Conservation (phyloP, 2,797 vertebrate species). For the Sebastes flavidus region DNA sequence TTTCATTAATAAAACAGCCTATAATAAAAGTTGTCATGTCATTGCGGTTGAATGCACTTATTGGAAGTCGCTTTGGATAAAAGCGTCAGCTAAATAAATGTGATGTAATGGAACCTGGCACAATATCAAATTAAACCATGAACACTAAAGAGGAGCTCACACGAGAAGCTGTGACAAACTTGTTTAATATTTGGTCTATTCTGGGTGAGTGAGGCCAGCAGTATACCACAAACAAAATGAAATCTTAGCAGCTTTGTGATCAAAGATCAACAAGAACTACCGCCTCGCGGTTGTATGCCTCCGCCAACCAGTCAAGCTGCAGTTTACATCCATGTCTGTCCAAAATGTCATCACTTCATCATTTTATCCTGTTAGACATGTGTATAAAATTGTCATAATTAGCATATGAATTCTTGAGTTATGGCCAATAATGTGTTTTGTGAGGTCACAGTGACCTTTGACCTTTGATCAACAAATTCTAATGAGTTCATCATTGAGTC, state of each 20-base stretch:
- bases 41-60: background rate
- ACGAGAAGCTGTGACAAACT: background rate
- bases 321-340: too few relatives aligned
- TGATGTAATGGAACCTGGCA: background rate
- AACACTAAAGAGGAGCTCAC: background rate
- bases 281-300: too few relatives aligned
- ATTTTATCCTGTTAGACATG: too few relatives aligned
- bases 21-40: conserved; percentile 34
- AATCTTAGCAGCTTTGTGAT: background rate
- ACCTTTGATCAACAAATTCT: too few relatives aligned
- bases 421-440: too few relatives aligned
- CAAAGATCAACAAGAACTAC: background rate
- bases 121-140: conserved; percentile 20
- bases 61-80: background rate
- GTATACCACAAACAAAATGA: conserved; percentile 30
- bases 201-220: conserved; percentile 17
- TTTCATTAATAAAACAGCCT: conserved; percentile 37
- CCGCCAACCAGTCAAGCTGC: too few relatives aligned
- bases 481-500: too few relatives aligned
- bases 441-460: too few relatives aligned
- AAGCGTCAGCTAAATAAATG: background rate
- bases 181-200: background rate
- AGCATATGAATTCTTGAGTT: too few relatives aligned
- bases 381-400: too few relatives aligned
- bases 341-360: too few relatives aligned